A percentile compares a stretch with the other conserved stretches of the same genome.
Evolutionary conservation across 1,140 invertebrate genomes (phyloP).

Genomic region (Nilaparvata lugens): DNA sequence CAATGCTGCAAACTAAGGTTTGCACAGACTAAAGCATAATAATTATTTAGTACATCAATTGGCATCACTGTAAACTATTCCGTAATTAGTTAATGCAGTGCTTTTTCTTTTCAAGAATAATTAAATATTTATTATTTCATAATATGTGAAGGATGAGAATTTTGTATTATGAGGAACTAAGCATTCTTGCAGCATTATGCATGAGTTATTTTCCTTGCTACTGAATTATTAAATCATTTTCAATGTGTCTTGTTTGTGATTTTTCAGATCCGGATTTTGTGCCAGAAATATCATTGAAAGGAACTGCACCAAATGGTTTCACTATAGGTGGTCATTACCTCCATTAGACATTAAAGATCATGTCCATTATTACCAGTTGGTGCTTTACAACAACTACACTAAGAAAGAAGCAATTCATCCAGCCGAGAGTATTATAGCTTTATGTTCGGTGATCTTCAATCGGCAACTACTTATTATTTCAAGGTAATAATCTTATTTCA

Average conservation of each 20-base stretch:
- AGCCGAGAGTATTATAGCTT: conserved; percentile 52
- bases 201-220: too few species aligned
- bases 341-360: conserved; percentile 52
- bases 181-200: too few species aligned
- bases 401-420: conserved; percentile 45
- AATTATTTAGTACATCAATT: too few species aligned
- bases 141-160: too few species aligned
- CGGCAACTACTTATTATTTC: conserved; percentile 67
- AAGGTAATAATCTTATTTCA: conserved; percentile 39
- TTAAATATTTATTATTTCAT: too few species aligned
- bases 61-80: too few species aligned
- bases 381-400: conserved; percentile 47
- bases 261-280: conserved; percentile 61
- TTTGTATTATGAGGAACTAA: too few species aligned
- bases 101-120: too few species aligned
- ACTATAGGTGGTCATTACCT: conserved; percentile 67
- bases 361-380: conserved; percentile 66
- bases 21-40: too few species aligned
- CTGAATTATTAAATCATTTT: too few species aligned
- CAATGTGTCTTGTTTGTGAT: not conserved
- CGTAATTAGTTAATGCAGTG: too few species aligned
- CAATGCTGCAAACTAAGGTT: too few species aligned
- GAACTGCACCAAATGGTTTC: conserved; percentile 63
- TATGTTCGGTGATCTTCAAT: conserved; percentile 64
- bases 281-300: conserved; percentile 65